Percentiles rank a stretch among this genome's conserved stretches.
Evolutionary conservation across 1,140 invertebrate species (phyloP).

Genomic region (Antheraea mylitta): DNA sequence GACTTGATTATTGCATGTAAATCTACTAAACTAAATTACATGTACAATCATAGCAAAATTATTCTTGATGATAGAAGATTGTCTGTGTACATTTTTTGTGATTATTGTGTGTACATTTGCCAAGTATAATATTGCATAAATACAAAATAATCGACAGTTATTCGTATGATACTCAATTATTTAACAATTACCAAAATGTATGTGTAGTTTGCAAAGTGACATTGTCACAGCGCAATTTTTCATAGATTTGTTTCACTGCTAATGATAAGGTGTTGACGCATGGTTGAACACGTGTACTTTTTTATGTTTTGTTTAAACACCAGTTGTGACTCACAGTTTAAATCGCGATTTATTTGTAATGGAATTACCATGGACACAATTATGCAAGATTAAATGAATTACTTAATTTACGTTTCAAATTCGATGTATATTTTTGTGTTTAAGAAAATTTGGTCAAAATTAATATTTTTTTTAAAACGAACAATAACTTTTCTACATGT

Average conservation of each 20-base stretch:
- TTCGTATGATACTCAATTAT: slow-evolving; percentile 6
- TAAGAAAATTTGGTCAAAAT: too few relatives aligned
- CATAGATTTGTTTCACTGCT: background rate
- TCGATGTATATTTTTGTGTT: too few relatives aligned
- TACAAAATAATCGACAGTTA: slow-evolving; percentile 2
- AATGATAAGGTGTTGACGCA: too few relatives aligned
- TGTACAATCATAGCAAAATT: background rate
- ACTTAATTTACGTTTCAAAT: too few relatives aligned
- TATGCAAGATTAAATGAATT: too few relatives aligned
- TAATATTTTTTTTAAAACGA: too few relatives aligned
- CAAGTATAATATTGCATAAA: background rate
- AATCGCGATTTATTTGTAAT: too few relatives aligned
- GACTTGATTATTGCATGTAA: background rate
- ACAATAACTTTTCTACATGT: too few relatives aligned
- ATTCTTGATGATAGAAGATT: background rate
- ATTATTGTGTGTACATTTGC: background rate
- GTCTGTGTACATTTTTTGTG: background rate
- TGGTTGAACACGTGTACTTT: too few relatives aligned
- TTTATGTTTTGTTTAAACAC: too few relatives aligned
- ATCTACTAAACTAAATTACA: background rate
- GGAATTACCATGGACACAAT: too few relatives aligned
- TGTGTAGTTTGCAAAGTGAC: background rate
- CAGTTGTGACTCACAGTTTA: too few relatives aligned
- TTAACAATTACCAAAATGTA: background rate
- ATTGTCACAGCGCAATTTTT: background rate